Conservation (phyloP, 2,888 invertebrate genomes). For the Drosophila greeni region DNA sequence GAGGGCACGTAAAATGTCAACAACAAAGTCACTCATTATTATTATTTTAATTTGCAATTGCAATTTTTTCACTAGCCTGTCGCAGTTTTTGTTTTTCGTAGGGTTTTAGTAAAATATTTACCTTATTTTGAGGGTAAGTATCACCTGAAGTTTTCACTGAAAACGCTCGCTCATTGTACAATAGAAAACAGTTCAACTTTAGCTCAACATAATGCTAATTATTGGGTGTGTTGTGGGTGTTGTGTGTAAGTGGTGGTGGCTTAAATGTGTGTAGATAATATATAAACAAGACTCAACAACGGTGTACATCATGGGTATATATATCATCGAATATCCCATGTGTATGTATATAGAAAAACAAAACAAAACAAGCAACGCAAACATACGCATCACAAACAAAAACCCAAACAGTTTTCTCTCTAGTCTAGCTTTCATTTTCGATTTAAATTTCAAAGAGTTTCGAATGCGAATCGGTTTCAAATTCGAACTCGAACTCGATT, state of each 20-base stretch:
- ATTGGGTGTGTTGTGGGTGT: conserved; percentile 31
- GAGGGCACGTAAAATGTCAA: conserved; percentile 46
- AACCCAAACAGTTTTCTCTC: conserved; percentile 37
- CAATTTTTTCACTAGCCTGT: conserved; percentile 63
- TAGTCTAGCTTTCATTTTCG: conserved; percentile 33
- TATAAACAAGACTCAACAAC: conserved; percentile 70
- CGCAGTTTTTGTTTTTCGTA: conserved; percentile 32
- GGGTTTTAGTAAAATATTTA: conserved; percentile 62
- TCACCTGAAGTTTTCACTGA: conserved; percentile 69
- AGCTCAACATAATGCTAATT: conserved; percentile 62
- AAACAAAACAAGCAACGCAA: conserved; percentile 55
- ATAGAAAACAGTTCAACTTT: conserved; percentile 28
- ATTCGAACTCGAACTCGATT: neutral
- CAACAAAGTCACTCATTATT: conserved; percentile 39
- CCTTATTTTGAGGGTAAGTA: conserved; percentile 63
- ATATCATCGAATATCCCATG: conserved; percentile 32
- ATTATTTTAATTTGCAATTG: conserved; percentile 18
- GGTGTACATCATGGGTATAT: conserved; percentile 50
- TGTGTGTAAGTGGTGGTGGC: conserved; percentile 30
- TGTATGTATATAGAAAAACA: conserved; percentile 40
- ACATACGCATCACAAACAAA: conserved; percentile 44
- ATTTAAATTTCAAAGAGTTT: conserved; percentile 20
- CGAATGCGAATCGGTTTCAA: neutral
- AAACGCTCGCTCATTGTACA: conserved; percentile 66
- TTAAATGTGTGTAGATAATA: conserved; percentile 43